Conservation (phyloP, 2,113 vertebrate genomes). For the Acanthisitta chloris region DNA sequence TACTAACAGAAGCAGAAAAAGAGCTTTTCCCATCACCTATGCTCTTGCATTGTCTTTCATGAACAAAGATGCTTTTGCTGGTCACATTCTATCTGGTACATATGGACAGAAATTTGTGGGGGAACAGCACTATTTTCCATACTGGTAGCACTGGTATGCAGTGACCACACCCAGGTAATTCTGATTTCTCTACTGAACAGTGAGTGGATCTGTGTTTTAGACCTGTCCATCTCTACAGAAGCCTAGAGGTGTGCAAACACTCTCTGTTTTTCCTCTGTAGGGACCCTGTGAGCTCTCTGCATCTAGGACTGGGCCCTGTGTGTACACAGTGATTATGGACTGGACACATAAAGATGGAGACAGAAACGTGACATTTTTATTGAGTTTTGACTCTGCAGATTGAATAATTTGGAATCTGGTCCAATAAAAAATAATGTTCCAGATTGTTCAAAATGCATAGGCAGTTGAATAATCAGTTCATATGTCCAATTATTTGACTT, state of each 20-base stretch:
- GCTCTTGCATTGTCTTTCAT: not conserved
- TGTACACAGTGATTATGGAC: fast-evolving
- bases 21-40: not conserved
- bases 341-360: not conserved
- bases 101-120: not conserved
- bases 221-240: not conserved
- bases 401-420: not conserved
- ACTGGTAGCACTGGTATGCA: not conserved
- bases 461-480: not conserved
- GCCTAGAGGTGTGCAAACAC: not conserved
- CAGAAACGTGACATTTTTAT: not conserved
- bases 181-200: not conserved
- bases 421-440: not conserved
- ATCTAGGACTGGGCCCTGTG: not conserved
- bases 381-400: not conserved
- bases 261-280: not conserved
- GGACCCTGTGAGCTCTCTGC: not conserved
- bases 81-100: not conserved
- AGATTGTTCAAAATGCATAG: not conserved
- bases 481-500: conserved; percentile 7
- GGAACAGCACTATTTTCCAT: not conserved
- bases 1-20: not conserved
- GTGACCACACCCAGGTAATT: not conserved
- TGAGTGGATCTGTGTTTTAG: not conserved
- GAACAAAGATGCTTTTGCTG: not conserved